Percentiles rank a stretch among this genome's conserved stretches.
These are phyloP conservation scores for Rhopalosiphum nymphaeae DNA, from an alignment of 2,888 invertebrate species.

Conservation along the genomic window DNA sequence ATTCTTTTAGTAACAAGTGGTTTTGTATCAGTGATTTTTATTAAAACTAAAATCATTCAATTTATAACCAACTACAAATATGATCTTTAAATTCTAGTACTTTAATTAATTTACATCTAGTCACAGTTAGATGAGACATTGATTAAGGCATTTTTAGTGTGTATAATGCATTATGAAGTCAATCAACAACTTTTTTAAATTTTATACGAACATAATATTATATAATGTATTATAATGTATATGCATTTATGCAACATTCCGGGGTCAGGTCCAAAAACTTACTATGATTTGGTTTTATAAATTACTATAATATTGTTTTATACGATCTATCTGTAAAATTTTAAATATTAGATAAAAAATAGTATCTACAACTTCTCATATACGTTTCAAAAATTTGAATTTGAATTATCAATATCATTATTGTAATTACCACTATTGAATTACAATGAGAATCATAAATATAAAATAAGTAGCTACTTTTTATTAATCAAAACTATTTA, in stretches of 20 bases:
- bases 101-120: background rate
- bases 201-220: background rate
- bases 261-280: background rate
- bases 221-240: background rate
- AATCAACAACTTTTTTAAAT: background rate
- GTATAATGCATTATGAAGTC: background rate
- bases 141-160: background rate
- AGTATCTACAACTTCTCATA: background rate
- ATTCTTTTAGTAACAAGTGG: background rate
- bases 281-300: slow-evolving; percentile 30
- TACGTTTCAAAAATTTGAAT: background rate
- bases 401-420: background rate
- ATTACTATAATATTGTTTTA: slow-evolving; percentile 27
- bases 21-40: background rate
- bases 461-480: background rate
- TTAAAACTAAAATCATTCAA: background rate
- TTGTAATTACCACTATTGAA: background rate
- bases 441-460: background rate
- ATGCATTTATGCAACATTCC: slow-evolving; percentile 3
- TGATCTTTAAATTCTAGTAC: background rate
- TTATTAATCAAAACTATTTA: background rate
- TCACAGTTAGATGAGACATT: background rate
- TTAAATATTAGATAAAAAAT: background rate
- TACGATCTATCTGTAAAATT: background rate
- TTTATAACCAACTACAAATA: background rate